These are phyloP conservation scores for Pantherophis alleghaniensis DNA, from an alignment of 2,797 vertebrate genomes.

Conservation along the genomic window DNA sequence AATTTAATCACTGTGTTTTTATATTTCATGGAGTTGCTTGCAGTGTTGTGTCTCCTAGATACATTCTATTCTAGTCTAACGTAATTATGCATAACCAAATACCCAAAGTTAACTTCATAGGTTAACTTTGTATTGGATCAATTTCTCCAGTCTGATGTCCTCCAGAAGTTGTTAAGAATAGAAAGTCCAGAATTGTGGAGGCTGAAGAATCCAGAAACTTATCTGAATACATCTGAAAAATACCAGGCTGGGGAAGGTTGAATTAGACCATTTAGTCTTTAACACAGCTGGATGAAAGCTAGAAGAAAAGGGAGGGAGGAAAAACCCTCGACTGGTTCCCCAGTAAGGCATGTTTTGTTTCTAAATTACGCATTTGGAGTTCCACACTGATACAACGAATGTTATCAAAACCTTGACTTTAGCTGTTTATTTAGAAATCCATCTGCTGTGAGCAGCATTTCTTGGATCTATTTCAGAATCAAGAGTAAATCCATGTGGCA, in stretches of 20 bases:
- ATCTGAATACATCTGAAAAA: background rate
- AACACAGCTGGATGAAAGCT: slow-evolving; percentile 4
- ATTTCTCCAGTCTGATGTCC: background rate
- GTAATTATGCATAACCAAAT: background rate
- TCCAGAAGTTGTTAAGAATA: background rate
- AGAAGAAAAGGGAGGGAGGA: background rate
- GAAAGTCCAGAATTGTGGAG: background rate
- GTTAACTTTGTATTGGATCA: background rate
- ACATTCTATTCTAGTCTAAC: background rate
- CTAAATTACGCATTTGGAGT: slow-evolving; percentile 37
- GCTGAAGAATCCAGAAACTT: background rate
- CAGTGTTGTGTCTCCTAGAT: background rate
- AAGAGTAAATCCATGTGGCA: slow-evolving; percentile 39
- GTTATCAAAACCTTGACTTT: slow-evolving; percentile 53
- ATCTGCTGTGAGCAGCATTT: slow-evolving; percentile 52
- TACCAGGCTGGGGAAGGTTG: background rate
- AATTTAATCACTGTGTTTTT: background rate
- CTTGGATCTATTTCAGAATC: slow-evolving; percentile 45
- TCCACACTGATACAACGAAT: slow-evolving; percentile 43
- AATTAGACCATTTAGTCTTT: slow-evolving; percentile 2
- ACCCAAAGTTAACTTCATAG: background rate
- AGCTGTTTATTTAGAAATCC: slow-evolving; percentile 55
- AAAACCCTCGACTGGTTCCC: background rate
- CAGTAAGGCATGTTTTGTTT: slow-evolving; percentile 27
- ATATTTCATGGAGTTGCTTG: background rate